Percentiles rank a stretch among this genome's conserved stretches.
Evolutionary conservation across 2,888 invertebrate species (phyloP).

Genomic region (Andricus quercusramuli): DNA sequence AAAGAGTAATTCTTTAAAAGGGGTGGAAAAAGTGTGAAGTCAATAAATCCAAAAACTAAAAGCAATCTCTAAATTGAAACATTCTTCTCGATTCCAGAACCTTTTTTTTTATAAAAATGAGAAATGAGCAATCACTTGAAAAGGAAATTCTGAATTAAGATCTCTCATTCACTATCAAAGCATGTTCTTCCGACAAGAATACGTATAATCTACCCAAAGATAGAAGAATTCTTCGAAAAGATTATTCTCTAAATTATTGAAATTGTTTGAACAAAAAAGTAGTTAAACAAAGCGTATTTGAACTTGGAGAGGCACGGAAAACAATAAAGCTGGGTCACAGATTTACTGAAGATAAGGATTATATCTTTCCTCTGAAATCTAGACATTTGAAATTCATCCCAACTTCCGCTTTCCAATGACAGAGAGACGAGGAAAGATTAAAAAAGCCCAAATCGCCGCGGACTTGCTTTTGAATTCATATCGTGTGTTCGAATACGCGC

Average conservation of each 20-base stretch:
- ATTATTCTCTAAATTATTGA: neutral
- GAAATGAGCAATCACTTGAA: neutral
- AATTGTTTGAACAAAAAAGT: conserved; percentile 7
- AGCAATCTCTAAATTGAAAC: too few relatives aligned
- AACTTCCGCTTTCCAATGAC: conserved; percentile 38
- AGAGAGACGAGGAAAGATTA: conserved; percentile 20
- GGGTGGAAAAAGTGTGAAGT: too few relatives aligned
- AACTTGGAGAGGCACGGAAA: neutral
- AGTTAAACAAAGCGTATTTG: neutral
- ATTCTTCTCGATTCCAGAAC: too few relatives aligned
- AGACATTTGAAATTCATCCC: conserved; percentile 5
- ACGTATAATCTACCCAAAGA: neutral
- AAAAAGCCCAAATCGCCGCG: conserved; percentile 15
- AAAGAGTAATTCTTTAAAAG: too few relatives aligned
- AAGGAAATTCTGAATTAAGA: neutral
- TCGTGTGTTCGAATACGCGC: conserved; percentile 8
- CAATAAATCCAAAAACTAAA: too few relatives aligned
- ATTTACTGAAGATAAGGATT: conserved; percentile 21
- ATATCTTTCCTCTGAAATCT: conserved; percentile 37
- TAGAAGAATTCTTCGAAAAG: neutral
- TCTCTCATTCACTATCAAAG: neutral
- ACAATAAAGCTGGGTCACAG: neutral
- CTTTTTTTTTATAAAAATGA: neutral
- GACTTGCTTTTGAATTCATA: conserved; percentile 36
- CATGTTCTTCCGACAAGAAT: conserved; percentile 1